Percentiles rank a stretch among this genome's conserved stretches.
Evolutionary conservation across 2,113 vertebrate genomes (phyloP).

Genomic region (Zosterops hypoxanthus): DNA sequence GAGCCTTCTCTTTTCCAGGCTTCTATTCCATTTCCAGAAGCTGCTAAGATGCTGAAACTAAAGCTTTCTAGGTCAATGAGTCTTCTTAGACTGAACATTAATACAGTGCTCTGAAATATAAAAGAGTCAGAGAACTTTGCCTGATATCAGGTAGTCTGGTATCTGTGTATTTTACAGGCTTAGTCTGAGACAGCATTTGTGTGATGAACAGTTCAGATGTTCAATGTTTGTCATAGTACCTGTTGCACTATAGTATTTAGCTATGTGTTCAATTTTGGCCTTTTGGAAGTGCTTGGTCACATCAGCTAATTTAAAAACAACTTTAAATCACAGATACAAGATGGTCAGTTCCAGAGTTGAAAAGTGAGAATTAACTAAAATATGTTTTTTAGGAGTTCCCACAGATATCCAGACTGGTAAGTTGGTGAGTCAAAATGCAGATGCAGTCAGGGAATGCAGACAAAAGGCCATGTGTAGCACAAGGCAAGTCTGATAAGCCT

Average conservation of each 20-base stretch:
- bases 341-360: neutral
- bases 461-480: neutral
- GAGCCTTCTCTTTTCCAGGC: neutral
- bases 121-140: neutral
- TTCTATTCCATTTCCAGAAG: neutral
- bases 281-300: neutral
- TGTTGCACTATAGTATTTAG: neutral
- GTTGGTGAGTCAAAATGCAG: neutral
- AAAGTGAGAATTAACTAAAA: neutral
- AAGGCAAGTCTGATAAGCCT: neutral
- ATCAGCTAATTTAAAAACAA: neutral
- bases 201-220: fast-evolving
- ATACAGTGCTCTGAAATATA: neutral
- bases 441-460: neutral
- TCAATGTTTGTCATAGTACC: no score
- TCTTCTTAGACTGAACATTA: neutral
- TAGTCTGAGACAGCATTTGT: neutral
- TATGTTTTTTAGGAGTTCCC: neutral
- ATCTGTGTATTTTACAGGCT: neutral
- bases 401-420: neutral
- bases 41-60: neutral
- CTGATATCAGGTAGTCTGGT: neutral
- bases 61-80: neutral
- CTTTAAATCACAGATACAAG: neutral
- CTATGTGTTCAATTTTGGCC: neutral